A percentile compares a stretch with the other conserved stretches of the same genome.
phyloP scores from a whole-genome alignment of 2,888 invertebrate species.

The Spilarctia lutea region DNA sequence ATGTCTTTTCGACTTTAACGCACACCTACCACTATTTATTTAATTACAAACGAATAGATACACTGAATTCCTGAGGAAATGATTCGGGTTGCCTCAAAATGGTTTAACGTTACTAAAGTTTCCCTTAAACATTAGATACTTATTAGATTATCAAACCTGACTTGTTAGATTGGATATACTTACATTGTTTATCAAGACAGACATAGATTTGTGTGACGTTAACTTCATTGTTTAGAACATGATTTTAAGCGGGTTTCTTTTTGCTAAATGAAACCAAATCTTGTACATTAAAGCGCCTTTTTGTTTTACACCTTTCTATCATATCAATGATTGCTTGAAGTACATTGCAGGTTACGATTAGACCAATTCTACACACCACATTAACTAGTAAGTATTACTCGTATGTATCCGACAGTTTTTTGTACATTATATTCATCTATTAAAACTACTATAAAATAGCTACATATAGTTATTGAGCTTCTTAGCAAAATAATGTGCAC shows the following conservation, averaged over 20 bases:
- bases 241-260: too few species aligned
- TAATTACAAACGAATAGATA: background rate
- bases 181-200: too few species aligned
- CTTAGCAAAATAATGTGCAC: background rate
- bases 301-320: background rate
- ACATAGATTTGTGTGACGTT: too few species aligned
- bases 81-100: background rate
- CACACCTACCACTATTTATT: constrained; percentile 16
- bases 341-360: background rate
- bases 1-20: constrained; percentile 27
- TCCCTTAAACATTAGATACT: too few species aligned
- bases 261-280: background rate
- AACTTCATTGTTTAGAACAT: too few species aligned
- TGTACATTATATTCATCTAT: background rate
- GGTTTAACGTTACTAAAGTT: background rate
- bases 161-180: too few species aligned
- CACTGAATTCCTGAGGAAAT: background rate
- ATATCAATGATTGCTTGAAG: background rate
- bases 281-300: background rate
- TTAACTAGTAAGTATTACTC: background rate
- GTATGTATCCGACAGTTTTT: background rate
- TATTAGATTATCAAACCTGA: too few species aligned
- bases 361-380: background rate
- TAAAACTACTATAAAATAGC: too few species aligned
- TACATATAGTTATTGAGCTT: too few species aligned